Evolutionary conservation across 92 coral and sea anemone genomes (phyloP), one percentile per base, ranked within the genome.

Genomic region (Heteractis magnifica): DNA sequence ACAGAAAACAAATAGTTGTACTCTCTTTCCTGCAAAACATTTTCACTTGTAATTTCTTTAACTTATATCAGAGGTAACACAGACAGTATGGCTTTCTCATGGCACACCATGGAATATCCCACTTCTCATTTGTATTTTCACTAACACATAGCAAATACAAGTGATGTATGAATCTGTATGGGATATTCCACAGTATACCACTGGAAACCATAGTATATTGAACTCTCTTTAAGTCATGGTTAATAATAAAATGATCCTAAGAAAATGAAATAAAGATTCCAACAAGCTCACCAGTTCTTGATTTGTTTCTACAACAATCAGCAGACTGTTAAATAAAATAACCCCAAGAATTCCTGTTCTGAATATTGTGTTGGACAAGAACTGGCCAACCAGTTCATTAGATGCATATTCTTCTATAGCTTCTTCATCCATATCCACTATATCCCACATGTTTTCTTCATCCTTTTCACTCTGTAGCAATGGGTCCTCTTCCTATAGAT

Each of bases 401-500:
- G 99, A 96, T 10, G 98, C 99, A 82, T 96, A 96, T 78, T 96
- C 99, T 84, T 96, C 98, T 19, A 96, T 92, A 26, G 99, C 99
- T 52, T 96, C 99, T 75, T 96, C 99, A 56, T 96, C 99, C 91
- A 94, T 86, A 65, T 94, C 95, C 83, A 96, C 99, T 75, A 96
- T 91, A 81, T 96, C 99, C 99, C 99, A 96, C 93, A 96, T 92
- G 89, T 94, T 96, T 81, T 96, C 99, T 73, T 96, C 99, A 26
- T 89, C 90, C 44, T 83, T 92, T 64, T 92, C 97, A 65, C 87
- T 92, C 78, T 82, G 83, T 86, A 92, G 85, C 82, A 94, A 72
- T 6, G 87, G 97, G 58, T 92, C 98, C 60, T 93, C 95, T 76
- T 88, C 85, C 99, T 96, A 78, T n/a, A 34, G 44, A 34, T 34